Conservation (phyloP, 2,888 invertebrate species). For the Drosophila percnosoma region DNA sequence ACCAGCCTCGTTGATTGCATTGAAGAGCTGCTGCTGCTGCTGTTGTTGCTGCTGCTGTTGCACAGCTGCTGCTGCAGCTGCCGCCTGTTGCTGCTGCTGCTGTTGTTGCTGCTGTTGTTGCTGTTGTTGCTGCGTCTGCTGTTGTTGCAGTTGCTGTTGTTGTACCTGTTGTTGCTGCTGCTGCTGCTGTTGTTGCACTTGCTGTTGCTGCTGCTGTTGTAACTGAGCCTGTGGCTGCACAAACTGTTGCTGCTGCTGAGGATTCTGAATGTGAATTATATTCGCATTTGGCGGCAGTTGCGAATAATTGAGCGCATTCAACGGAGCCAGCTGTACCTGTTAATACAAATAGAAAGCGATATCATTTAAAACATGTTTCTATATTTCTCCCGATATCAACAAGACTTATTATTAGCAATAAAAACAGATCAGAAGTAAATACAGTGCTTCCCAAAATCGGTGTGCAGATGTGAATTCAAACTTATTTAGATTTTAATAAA, state of each 20-base stretch:
- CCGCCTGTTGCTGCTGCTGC: constrained; percentile 48
- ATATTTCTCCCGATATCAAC: background rate
- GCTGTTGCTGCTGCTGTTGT: constrained; percentile 66
- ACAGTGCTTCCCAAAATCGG: background rate
- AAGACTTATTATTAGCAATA: background rate
- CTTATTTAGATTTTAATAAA: background rate
- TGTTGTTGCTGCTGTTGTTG: constrained; percentile 30
- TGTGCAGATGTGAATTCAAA: background rate
- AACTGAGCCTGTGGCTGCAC: constrained; percentile 49
- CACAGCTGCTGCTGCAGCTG: constrained; percentile 51
- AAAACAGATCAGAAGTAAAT: background rate
- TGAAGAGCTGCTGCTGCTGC: constrained; percentile 81
- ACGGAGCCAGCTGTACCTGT: constrained; percentile 92
- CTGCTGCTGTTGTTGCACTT: constrained; percentile 65
- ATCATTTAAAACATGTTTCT: background rate
- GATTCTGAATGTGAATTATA: constrained; percentile 83
- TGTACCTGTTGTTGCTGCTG: constrained; percentile 70
- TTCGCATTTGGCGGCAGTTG: constrained; percentile 83
- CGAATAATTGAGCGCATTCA: constrained; percentile 85
- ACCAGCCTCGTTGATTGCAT: constrained; percentile 79
- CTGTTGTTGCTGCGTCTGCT: constrained; percentile 39
- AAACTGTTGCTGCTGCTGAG: constrained; percentile 69
- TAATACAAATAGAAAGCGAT: background rate
- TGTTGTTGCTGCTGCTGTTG: constrained; percentile 63
- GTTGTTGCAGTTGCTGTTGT: constrained; percentile 46